Percentiles rank a stretch among this genome's conserved stretches.
These are phyloP conservation scores for Trichacis sp. DNA, from an alignment of 2,888 invertebrate species.

Conservation along the genomic window DNA sequence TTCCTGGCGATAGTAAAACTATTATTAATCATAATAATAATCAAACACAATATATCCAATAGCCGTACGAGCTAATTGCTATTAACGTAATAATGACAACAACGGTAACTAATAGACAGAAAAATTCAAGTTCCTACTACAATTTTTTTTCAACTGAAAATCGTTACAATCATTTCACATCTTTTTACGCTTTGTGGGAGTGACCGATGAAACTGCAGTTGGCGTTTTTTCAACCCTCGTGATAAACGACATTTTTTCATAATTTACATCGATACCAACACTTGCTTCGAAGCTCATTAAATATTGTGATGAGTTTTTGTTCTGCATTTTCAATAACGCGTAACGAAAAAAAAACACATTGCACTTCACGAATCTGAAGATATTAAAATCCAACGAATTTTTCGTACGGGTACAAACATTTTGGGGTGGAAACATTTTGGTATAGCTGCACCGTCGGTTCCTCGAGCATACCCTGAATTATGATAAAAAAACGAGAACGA, in stretches of 20 bases:
- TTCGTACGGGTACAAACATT: conserved; percentile 21
- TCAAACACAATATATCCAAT: conserved; percentile 23
- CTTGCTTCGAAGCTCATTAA: too few species aligned
- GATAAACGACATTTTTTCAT: conserved; percentile 33
- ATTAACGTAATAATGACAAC: conserved; percentile 45
- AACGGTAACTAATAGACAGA: conserved; percentile 45
- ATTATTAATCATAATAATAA: conserved; percentile 30
- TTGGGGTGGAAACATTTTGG: conserved; percentile 46
- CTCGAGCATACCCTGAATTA: conserved; percentile 32
- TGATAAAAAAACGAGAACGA: not conserved
- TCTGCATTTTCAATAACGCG: too few species aligned
- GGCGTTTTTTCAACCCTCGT: too few species aligned
- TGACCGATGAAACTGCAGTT: too few species aligned
- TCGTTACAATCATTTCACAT: conserved; percentile 31
- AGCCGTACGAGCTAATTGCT: conserved; percentile 31
- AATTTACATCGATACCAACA: too few species aligned
- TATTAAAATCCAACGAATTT: too few species aligned
- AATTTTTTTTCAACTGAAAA: conserved; percentile 25
- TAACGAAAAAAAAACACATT: too few species aligned
- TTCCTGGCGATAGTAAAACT: conserved; percentile 21
- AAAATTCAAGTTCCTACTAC: conserved; percentile 37
- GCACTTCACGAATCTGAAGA: too few species aligned
- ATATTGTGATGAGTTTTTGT: too few species aligned
- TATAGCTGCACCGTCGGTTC: conserved; percentile 49
- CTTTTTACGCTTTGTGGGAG: too few species aligned